Conservation (phyloP, 2,888 invertebrate species). For the Andrena trimmerana region DNA sequence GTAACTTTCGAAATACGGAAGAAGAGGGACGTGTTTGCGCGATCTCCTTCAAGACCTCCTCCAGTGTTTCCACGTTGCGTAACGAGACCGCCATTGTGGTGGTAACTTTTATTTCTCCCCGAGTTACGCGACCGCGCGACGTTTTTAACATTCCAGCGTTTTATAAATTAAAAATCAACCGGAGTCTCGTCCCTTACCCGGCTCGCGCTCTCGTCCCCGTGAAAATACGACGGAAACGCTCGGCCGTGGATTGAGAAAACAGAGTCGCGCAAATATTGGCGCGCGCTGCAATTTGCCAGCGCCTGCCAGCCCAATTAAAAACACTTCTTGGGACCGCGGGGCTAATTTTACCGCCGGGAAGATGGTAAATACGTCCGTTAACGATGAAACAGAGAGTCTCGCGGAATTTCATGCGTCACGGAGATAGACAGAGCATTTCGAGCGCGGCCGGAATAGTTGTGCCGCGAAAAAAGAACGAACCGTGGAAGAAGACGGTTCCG, state of each 20-base stretch:
- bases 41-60: conserved; percentile 12
- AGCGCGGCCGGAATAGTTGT: conserved; percentile 11
- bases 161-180: conserved; percentile 16
- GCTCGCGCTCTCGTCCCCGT: not conserved
- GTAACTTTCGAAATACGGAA: conserved; percentile 4
- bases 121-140: not conserved
- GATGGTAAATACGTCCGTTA: conserved; percentile 6
- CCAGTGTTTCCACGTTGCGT: conserved; percentile 3
- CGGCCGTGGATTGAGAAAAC: not conserved
- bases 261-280: conserved; percentile 30
- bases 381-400: not conserved
- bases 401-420: not conserved
- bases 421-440: too few relatives aligned
- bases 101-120: not conserved
- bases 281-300: conserved; percentile 4
- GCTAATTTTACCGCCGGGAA: too few relatives aligned
- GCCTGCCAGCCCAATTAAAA: conserved; percentile 37
- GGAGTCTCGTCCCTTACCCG: not conserved
- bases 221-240: not conserved
- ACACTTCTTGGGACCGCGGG: conserved; percentile 12
- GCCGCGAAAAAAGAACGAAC: not conserved
- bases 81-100: not conserved
- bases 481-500: conserved; percentile 14
- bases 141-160: not conserved
- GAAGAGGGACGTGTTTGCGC: conserved; percentile 4